Evolutionary conservation across 2,113 vertebrate genomes (phyloP), one percentile per base, ranked within the genome.

Genomic region (Pardalotus punctatus): DNA sequence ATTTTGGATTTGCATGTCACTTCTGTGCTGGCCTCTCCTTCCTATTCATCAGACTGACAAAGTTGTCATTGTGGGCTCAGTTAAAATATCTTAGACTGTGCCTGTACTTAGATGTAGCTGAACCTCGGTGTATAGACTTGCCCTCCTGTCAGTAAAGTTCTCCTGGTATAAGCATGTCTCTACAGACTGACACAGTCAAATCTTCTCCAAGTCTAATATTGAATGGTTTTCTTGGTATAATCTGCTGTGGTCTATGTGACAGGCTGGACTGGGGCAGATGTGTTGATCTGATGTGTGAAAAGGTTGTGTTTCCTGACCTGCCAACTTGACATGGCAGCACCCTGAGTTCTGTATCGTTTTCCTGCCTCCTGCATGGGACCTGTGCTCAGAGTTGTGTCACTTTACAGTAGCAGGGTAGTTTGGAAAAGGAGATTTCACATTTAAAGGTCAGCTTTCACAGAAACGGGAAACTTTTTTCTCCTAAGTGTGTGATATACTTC

Each of bases 341-440:
- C 6, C 16, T 5, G 38, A 73, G 51, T 12, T 71, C 43, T 35
- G 2, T 54, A 19, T 74, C 5, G 14, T 40, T 47, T 45, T 45
- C 28, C 47, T 56, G 38, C 56, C 71, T 47, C 77, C 25, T 6
- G 0, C 2, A 0, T 28, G 51, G 25, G 23, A 40, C 47, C 42
- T 61, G 57, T 0, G 0, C 62, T 58, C 4, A 0, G 2, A 71
- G 24, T 33, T 74, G 28, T 62, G 18, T 71, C 14, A 5, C 35
- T 69, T 67, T 15, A 21, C 2, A 3, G 14, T 31, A 15, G 17
- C 36, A 42, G 20, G 14, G 31, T 77, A n/a, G 27, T 33, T 66
- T 33, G 33, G 53, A 48, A 66, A 48, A 54, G 33, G 43, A 38
- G 38, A 25, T 70, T 82, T 71, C 15, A 23, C 0, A 0, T 31